These are phyloP conservation scores for Brachionus rotundiformis DNA, from an alignment of 1,140 invertebrate genomes.

Conservation along the genomic window DNA sequence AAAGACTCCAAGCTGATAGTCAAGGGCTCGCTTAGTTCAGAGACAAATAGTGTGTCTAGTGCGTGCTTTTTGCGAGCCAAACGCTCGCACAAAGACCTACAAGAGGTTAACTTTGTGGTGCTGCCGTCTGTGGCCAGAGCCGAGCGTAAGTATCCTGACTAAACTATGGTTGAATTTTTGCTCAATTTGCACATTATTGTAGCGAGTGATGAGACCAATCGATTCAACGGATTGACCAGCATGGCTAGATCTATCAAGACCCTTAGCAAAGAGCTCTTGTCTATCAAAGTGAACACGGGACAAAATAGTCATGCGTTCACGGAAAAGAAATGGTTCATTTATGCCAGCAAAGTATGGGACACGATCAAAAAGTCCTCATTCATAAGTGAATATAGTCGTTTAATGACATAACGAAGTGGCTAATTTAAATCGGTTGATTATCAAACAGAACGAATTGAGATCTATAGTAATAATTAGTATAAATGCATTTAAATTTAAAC, in stretches of 20 bases:
- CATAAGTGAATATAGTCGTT: conserved; percentile 77
- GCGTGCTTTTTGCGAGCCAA: background rate
- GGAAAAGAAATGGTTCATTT: conserved; percentile 69
- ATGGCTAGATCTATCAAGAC: conserved; percentile 63
- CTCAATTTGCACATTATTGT: background rate
- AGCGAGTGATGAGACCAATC: background rate
- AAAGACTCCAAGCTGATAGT: conserved; percentile 18
- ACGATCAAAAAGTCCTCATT: conserved; percentile 78
- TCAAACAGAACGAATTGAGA: background rate
- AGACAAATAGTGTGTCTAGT: background rate
- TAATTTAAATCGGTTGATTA: background rate
- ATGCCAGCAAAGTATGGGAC: conserved; percentile 78
- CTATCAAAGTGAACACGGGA: conserved; percentile 67
- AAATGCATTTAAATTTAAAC: background rate
- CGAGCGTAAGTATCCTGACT: background rate
- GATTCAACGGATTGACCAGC: background rate
- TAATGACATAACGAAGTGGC: conserved; percentile 68
- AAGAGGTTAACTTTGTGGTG: background rate
- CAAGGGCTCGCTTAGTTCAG: conserved; percentile 1
- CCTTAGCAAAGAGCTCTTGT: conserved; percentile 72
- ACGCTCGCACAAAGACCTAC: background rate
- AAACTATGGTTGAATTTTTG: background rate
- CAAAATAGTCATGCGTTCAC: conserved; percentile 68
- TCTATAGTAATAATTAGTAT: background rate
- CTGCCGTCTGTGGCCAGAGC: background rate